Percentiles rank a stretch among this genome's conserved stretches.
Evolutionary conservation across 92 coral and sea anemone genomes (phyloP).

Genomic region (Virgularia gustaviana): DNA sequence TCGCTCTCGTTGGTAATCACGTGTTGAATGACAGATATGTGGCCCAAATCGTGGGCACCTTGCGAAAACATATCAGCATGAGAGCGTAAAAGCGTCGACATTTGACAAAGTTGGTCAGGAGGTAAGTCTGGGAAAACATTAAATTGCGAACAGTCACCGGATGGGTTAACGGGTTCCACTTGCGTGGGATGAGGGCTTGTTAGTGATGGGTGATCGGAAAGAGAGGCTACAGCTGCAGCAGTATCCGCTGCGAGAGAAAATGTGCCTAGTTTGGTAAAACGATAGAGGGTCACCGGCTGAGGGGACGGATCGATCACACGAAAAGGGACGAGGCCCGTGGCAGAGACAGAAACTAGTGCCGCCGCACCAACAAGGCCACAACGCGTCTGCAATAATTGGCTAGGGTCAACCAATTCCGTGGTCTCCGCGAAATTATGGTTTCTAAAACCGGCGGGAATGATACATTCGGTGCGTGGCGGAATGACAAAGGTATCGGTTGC

Average conservation of each 20-base stretch:
- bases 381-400: background rate
- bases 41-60: constrained; percentile 46
- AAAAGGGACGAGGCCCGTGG: constrained; percentile 16
- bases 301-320: constrained; percentile 31
- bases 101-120: too few species aligned
- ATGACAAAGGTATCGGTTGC: too few species aligned
- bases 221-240: constrained; percentile 1
- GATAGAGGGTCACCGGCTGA: constrained; percentile 14
- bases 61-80: constrained; percentile 39
- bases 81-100: too few species aligned
- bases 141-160: too few species aligned
- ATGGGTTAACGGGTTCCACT: too few species aligned
- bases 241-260: background rate
- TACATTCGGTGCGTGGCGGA: constrained; percentile 6
- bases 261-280: constrained; percentile 25
- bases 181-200: background rate
- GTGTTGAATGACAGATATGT: constrained; percentile 44
- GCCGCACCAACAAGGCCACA: constrained; percentile 31
- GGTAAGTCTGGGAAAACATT: too few species aligned
- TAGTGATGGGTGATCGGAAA: background rate
- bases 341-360: constrained; percentile 5
- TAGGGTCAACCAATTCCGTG: constrained; percentile 12
- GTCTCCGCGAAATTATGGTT: background rate
- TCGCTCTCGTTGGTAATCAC: constrained; percentile 38
- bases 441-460: background rate